Evolutionary conservation across 2,888 invertebrate species (phyloP), one percentile per base, ranked within the genome.

Genomic region (Drosophila borborema): DNA sequence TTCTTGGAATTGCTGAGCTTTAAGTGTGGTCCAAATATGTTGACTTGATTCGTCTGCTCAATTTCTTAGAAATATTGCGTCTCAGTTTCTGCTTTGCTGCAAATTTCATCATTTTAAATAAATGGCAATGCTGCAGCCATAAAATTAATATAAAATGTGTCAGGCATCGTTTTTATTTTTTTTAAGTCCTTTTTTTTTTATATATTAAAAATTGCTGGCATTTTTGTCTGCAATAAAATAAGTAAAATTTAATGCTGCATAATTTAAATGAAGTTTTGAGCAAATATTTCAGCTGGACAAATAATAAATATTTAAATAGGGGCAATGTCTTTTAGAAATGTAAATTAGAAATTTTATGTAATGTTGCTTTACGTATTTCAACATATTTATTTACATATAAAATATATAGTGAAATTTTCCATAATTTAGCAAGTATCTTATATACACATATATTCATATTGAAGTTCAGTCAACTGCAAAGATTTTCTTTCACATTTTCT

Each of bases 21-120:
- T 28, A 45, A 45, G 51, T 12, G 5, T 18, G 38, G 12, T 14
- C 18, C 12, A 61, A 51, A 34, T 49, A 31, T 53, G 31, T 51
- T 43, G 6, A 51, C 41, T 34, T 18, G 53, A 12, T 53, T 53
- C 18, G 12, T 51, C 14, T 10, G 31, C 20, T 18, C 18, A 9
- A 51, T 41, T 51, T 61, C 51, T 31, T 12, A 18, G 61, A 36
- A 53, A 20, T 51, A 18, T 40, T 61, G 18, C 20, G 20, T 36
- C 53, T 36, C 14, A 38, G 3, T 51, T 20, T 18, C 34, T 16
- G 40, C 40, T 31, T 10, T 31, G 14, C 31, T 61, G 2, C 3
- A 18, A 38, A 48, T 38, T 28, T 36, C 28, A 28, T 55, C 3
- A 41, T 41, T 55, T 41, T 41, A 41, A 41, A 41, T 55, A 18